Base-by-base conservation (phyloP, 2,888 invertebrate genomes). In the Scaptomyza parva region DNA sequence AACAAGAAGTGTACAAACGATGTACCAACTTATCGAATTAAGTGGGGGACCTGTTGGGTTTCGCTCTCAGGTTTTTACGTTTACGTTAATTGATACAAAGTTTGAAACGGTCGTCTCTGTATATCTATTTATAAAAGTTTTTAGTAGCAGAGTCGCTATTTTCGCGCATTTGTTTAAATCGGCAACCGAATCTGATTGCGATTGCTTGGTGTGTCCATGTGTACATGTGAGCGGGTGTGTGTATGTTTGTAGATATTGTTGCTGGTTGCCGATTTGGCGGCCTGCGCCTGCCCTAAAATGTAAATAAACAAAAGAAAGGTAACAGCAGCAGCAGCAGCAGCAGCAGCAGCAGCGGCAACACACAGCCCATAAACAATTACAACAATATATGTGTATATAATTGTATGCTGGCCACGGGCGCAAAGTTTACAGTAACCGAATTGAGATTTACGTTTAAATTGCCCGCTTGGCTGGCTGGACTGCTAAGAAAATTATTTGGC, bases 31-130 rank as follows among this genome's bases (percentile, higher is more conserved):
- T 83, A 85, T 82, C 66, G 68, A 78, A 79, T 63, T 67, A 55
- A 61, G 60, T 64, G 64, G 40, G 53, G 20, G 48, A 54, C 55
- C 63, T 72, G 72, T 58, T 76, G 47, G 40, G 40, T 41, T 50
- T 60, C 30, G 45, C 54, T 79, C 50, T 61, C 70, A 63, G 55
- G 63, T 55, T 74, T 66, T 62, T 45, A 78, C 78, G 67, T 74
- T 86, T 70, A 76, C 70, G 76, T 86, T 76, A 84, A 82, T 84
- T 84, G 85, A 80, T 78, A 79, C 86, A 82, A 82, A 73, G 82
- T 73, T 73, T 82, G 61, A 67, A 80, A 80, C 69, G 83, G 53
- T 72, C 68, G 55, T 77, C 72, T 76, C 55, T 55, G 48, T 4
- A 45, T 62, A 50, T 67, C 66, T 79, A 67, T 77, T 78, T 73